Evolutionary conservation across 1,140 invertebrate species (phyloP), one percentile per base, ranked within the genome.

Genomic region (Aphidius ervi): DNA sequence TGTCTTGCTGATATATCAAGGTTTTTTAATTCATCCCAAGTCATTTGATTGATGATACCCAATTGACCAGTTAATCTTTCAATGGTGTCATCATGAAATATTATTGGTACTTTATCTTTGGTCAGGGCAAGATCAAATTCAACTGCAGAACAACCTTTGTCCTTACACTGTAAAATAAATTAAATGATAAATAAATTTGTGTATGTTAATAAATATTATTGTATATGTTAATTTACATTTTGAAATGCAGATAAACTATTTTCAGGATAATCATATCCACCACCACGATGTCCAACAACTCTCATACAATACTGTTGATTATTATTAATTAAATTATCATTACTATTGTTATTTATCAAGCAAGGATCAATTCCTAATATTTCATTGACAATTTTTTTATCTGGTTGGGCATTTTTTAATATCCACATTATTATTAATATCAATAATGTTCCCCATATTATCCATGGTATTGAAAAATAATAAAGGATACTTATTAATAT

Each of bases 51-150:
- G 5, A 93, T 74, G 40, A 79, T 68, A 45, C 85, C 81, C 50
- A 68, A 73, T 59, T 76, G 74, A 64, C 85, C 82, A n/a, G 86
- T 85, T 56, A 90, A 81, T 70, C 91, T 74, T 65, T 89, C 85
- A 48, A 91, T 71, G 5, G 83, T 86, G 56, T 82, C 70, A 73
- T 93, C 91, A 74, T 93, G 91, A 52, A 92, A 85, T 6, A 92
- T 66, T 59, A 93, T 82, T 47, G 90, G 84, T 59, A 88, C 78
- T 53, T 85, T 85, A 76, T 93, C 91, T 64, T 81, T 82, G 1
- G 88, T 90, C 9, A 90, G 80, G 9, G 82, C 74, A 10, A 93
- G 77, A 78, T 93, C 91, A 71, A 93, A 82, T 74, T 93, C 91
- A n/a, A 93, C 81, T 37, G 84, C 84, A 64, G 79, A 82, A 64